Evolutionary conservation across 2,797 vertebrate genomes (phyloP).

Genomic region (Bovichtus diacanthus): DNA sequence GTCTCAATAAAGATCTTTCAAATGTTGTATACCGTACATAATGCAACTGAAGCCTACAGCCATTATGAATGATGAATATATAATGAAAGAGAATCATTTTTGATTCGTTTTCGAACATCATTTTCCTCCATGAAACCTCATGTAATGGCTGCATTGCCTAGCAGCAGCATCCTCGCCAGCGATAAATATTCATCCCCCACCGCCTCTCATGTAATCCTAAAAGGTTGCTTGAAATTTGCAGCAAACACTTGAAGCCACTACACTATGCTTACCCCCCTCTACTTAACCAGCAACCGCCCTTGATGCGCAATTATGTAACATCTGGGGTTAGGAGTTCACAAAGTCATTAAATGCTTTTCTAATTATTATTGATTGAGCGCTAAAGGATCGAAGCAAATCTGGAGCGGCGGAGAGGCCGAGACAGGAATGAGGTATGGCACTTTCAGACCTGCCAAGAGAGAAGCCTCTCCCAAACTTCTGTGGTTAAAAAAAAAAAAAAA

Average conservation of each 20-base stretch:
- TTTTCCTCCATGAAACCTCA: conserved; percentile 15
- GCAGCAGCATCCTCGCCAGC: conserved; percentile 20
- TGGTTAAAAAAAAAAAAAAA: not conserved
- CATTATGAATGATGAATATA: not conserved
- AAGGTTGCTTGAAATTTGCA: conserved; percentile 65
- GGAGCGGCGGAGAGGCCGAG: conserved; percentile 26
- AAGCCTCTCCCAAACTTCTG: not conserved
- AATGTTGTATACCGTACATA: not conserved
- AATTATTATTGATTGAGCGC: conserved; percentile 82
- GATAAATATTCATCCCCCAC: conserved; percentile 42
- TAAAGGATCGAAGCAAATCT: conserved; percentile 73
- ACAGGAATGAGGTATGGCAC: conserved; percentile 31
- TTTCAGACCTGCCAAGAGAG: conserved; percentile 10
- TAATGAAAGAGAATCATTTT: conserved; percentile 17
- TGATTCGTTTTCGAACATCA: conserved; percentile 9
- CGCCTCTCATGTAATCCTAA: conserved; percentile 44
- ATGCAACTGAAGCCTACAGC: not conserved
- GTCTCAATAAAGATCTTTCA: not conserved
- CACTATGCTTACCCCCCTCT: conserved; percentile 33
- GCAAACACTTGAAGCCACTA: conserved; percentile 66
- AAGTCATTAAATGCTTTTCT: conserved; percentile 82
- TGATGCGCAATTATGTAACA: conserved; percentile 67
- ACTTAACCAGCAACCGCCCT: conserved; percentile 56
- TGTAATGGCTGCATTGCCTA: conserved; percentile 20
- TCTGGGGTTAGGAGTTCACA: conserved; percentile 77